A percentile compares a stretch with the other conserved stretches of the same genome.
These are phyloP conservation scores for Paelopatides confundens DNA, from an alignment of 53 echinoderm and acorn worm genomes.

Conservation along the genomic window DNA sequence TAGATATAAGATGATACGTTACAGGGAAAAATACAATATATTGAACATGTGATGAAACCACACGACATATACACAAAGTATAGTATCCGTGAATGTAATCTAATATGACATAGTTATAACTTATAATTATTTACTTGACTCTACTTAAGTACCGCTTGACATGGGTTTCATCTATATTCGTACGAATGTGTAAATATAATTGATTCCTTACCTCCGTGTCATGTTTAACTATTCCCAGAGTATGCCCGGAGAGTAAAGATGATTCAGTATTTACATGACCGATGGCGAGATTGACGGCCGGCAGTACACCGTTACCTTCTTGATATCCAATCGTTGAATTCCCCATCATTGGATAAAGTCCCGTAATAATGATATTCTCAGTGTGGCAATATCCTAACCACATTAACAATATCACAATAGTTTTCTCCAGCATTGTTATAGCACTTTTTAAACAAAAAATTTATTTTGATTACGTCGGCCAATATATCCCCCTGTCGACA, in stretches of 20 bases:
- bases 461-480: too few species aligned
- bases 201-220: slow-evolving; percentile 84
- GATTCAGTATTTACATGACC: slow-evolving; percentile 62
- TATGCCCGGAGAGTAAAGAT: slow-evolving; percentile 65
- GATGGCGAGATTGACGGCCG: slow-evolving; percentile 84
- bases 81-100: too few species aligned
- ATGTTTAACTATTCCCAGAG: slow-evolving; percentile 63
- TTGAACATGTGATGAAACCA: too few species aligned
- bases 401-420: not conserved
- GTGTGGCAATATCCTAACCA: not conserved
- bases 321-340: slow-evolving; percentile 20
- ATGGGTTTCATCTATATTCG: too few species aligned
- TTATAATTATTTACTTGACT: too few species aligned
- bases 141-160: too few species aligned
- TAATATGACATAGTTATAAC: too few species aligned
- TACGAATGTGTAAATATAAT: not conserved
- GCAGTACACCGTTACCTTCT: slow-evolving; percentile 74
- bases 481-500: too few species aligned
- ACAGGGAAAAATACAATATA: too few species aligned
- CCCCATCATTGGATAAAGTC: slow-evolving; percentile 69
- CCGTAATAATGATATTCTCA: slow-evolving; percentile 68
- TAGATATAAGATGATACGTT: too few species aligned
- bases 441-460: too few species aligned
- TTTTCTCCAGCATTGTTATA: not conserved
- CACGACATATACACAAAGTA: too few species aligned